Percentiles rank a stretch among this genome's conserved stretches.
phyloP scores from a whole-genome alignment of 1,140 invertebrate species.

The Orchestia grillus region DNA sequence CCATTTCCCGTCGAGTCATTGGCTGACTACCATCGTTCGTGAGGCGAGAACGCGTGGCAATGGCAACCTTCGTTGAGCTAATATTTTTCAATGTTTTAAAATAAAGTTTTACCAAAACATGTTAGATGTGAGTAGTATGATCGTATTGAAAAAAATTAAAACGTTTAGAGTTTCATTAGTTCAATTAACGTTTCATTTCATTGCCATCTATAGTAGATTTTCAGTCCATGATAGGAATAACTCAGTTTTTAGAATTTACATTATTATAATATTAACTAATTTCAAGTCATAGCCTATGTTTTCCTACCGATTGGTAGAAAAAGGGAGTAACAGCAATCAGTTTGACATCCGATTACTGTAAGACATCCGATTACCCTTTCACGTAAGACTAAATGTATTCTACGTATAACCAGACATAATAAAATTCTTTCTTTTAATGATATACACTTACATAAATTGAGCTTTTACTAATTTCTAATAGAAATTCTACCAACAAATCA shows the following conservation, averaged over 20 bases:
- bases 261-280: background rate
- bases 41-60: slow-evolving; percentile 19
- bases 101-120: background rate
- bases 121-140: background rate
- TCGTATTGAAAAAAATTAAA: no score
- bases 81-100: background rate
- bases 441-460: background rate
- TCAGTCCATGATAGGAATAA: background rate
- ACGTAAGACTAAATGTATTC: background rate
- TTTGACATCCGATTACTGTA: background rate
- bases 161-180: background rate
- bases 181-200: background rate
- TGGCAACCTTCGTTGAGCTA: background rate
- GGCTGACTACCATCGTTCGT: background rate
- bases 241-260: background rate
- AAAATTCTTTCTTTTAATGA: background rate
- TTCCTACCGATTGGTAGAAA: background rate
- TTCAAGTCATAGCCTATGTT: background rate
- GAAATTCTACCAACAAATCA: background rate
- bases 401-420: background rate
- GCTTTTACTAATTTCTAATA: background rate
- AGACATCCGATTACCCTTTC: background rate
- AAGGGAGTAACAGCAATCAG: background rate
- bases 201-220: background rate
- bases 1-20: slow-evolving; percentile 26